Evolutionary conservation across 2,113 vertebrate species (phyloP), one percentile per base, ranked within the genome.

Genomic region (Scatophagus argus): DNA sequence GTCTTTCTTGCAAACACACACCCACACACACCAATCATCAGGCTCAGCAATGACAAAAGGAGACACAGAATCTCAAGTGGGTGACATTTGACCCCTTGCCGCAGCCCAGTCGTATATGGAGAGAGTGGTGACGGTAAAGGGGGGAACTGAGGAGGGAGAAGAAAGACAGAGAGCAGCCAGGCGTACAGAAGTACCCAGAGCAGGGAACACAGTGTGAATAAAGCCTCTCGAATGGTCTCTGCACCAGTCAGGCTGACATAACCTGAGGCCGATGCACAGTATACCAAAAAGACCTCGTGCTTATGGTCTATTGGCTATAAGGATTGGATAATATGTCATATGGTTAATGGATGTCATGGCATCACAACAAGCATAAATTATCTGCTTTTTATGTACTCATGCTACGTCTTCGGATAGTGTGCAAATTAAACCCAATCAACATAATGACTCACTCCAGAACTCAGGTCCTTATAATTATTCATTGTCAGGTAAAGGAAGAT

Each of bases 41-140:
- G 67, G 66, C 72, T 83, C 79, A 77, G 81, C 87, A 76, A 85
- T 84, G 85, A 88, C 87, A 88, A 89, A 88, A 84, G 81, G 82
- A 86, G 85, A 81, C 34, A 32, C 46, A 34, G 66, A 85, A 81
- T 90, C 82, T 82, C 85, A 60, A 84, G 89, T 68, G 85, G 79
- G 62, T 87, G 89, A 91, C 90, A 71, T 90, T 59, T 90, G 90
- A 90, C 87, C 91, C 68, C 3, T 72, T 54, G 82, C 79, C 54
- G 79, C 75, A 85, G 86, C 79, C 79, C 55, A 32, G 83, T 72
- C 32, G 54, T 70, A 64, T 34, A 52, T 32, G 55, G 69, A 75
- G 82, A 83, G 49, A 75, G 71, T 39, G 29, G 27, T 21, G 73
- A 55, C 8, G 65, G 79, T 49, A 34, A 52, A 23, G 12, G 7